These are phyloP conservation scores for Synodontis membranacea DNA, from an alignment of 2,113 vertebrate species.

Conservation along the genomic window DNA sequence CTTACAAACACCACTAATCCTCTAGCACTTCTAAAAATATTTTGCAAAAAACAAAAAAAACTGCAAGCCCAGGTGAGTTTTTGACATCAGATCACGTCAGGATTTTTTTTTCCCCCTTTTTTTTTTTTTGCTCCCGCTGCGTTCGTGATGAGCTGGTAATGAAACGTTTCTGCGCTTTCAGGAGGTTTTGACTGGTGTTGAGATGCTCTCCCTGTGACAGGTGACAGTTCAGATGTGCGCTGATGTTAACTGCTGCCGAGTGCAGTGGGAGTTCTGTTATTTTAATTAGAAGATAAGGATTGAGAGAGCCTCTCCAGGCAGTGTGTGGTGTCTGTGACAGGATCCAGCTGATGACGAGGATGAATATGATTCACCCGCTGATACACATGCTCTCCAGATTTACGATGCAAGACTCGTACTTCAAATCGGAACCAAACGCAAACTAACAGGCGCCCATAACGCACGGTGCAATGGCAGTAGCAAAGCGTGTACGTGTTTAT, in stretches of 20 bases:
- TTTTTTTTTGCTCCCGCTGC: not conserved
- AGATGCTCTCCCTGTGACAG: slow-evolving; percentile 57
- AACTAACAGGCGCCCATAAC: not conserved
- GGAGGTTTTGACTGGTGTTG: slow-evolving; percentile 27
- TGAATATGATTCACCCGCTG: slow-evolving; percentile 68
- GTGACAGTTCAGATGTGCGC: slow-evolving; percentile 74
- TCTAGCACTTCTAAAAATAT: not conserved
- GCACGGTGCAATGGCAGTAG: not conserved
- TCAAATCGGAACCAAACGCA: not conserved
- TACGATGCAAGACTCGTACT: not conserved
- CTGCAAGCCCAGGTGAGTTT: slow-evolving; percentile 14
- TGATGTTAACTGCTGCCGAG: slow-evolving; percentile 72
- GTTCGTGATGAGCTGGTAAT: slow-evolving; percentile 43
- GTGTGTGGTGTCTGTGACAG: slow-evolving; percentile 76
- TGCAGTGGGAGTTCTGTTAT: slow-evolving; percentile 77
- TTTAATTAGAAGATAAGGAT: slow-evolving; percentile 82
- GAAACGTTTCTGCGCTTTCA: slow-evolving; percentile 59
- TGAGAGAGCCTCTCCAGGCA: slow-evolving; percentile 76
- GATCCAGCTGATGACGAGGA: slow-evolving; percentile 75
- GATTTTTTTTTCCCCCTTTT: not conserved
- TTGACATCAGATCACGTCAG: slow-evolving; percentile 10
- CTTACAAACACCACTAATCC: not conserved
- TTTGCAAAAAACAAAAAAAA: not conserved
- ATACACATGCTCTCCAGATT: slow-evolving; percentile 34
- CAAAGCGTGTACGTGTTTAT: not conserved